Conservation (phyloP, 2,113 vertebrate species). For the Thinocorus orbignyianus region DNA sequence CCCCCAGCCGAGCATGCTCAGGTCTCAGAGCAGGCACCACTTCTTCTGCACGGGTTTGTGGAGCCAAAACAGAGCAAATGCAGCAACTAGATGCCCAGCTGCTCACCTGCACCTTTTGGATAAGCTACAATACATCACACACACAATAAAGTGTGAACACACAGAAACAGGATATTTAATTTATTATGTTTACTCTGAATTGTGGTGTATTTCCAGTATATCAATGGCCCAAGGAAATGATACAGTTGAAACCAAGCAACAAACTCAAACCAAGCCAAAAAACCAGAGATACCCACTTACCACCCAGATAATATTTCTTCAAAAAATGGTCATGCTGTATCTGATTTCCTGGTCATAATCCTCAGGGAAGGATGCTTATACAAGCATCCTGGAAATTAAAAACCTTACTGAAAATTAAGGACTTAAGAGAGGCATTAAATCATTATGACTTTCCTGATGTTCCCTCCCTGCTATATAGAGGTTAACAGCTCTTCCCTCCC, state of each 20-base stretch:
- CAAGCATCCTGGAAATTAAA: neutral
- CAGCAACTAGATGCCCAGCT: neutral
- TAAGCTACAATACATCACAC: neutral
- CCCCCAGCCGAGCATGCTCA: rapidly evolving
- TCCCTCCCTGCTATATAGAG: neutral
- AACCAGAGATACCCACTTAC: neutral
- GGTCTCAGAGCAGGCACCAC: neutral
- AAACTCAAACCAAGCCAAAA: neutral
- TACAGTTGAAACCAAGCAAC: neutral
- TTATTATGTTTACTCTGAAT: neutral
- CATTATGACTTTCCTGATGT: neutral
- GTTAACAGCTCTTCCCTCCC: neutral
- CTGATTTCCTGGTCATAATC: neutral
- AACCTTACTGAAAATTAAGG: neutral
- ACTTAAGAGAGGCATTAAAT: neutral
- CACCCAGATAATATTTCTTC: neutral
- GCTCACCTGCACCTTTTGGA: neutral
- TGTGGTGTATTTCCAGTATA: neutral
- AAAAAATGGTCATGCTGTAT: neutral
- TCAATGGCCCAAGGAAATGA: neutral
- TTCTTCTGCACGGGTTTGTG: neutral
- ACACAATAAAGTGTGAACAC: neutral
- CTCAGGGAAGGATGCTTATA: neutral
- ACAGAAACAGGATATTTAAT: neutral
- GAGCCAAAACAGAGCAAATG: neutral